Evolutionary conservation across 2,113 vertebrate genomes (phyloP).

Genomic region (Halcyon senegalensis): DNA sequence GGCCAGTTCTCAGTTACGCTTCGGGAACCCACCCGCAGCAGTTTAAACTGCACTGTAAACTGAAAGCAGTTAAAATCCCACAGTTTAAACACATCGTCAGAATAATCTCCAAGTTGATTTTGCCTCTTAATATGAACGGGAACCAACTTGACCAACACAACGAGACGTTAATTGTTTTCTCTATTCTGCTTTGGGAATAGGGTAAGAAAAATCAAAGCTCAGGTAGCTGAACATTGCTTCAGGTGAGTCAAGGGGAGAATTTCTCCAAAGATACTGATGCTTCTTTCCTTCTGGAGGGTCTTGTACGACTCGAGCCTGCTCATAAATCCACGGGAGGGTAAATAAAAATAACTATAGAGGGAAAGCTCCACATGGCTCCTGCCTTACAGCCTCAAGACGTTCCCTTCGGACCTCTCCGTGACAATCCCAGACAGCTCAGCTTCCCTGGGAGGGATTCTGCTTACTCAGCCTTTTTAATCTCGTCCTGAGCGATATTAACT

Average conservation of each 20-base stretch:
- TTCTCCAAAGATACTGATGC: background rate
- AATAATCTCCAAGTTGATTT: background rate
- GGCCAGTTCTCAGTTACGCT: background rate
- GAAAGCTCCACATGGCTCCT: background rate
- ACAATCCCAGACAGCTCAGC: background rate
- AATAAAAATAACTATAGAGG: background rate
- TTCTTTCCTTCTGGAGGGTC: background rate
- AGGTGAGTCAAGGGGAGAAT: background rate
- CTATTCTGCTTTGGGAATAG: background rate
- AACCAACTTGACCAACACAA: background rate
- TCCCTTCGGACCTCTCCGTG: slow-evolving; percentile 17
- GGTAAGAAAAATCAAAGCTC: background rate
- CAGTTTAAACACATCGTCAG: background rate
- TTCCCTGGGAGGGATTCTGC: slow-evolving; percentile 11
- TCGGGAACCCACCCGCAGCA: background rate
- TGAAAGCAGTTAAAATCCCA: too few species aligned
- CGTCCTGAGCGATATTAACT: background rate
- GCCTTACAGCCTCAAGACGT: background rate
- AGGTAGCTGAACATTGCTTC: background rate
- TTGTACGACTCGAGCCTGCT: background rate
- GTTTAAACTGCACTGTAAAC: too few species aligned
- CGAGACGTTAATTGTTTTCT: background rate
- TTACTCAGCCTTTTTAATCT: slow-evolving; percentile 1
- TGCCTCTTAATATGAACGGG: background rate
- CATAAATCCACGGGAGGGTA: background rate